Evolutionary conservation across 2,113 vertebrate genomes (phyloP).

Genomic region (Hemicordylus capensis): DNA sequence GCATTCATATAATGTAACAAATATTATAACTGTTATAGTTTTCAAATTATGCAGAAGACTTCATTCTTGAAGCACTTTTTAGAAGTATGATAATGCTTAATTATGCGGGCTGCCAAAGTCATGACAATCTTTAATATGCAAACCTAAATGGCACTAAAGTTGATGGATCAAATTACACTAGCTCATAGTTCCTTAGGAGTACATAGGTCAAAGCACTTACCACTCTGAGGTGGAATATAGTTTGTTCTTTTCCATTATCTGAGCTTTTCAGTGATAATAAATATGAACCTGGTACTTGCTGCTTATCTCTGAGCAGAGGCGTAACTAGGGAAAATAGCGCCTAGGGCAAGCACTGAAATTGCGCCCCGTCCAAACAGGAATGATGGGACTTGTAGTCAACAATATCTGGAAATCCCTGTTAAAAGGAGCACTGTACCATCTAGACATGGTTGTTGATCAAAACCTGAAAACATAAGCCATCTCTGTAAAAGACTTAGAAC

Average conservation of each 20-base stretch:
- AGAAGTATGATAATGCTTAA: constrained; percentile 15
- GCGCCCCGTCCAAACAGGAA: too few species aligned
- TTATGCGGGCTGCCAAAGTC: background rate
- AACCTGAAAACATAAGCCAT: too few species aligned
- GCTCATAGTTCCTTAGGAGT: constrained; percentile 8
- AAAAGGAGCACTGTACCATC: too few species aligned
- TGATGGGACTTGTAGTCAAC: too few species aligned
- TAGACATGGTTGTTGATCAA: too few species aligned
- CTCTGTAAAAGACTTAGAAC: too few species aligned
- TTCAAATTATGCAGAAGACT: background rate
- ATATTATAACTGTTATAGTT: background rate
- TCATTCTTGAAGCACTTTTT: background rate
- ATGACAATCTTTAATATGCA: background rate
- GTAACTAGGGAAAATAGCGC: too few species aligned
- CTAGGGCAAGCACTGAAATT: too few species aligned
- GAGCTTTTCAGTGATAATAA: background rate
- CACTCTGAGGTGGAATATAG: background rate
- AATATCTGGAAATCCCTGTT: too few species aligned
- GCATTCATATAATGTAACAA: background rate
- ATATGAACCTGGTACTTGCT: background rate
- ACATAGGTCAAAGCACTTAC: constrained; percentile 18
- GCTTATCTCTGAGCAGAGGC: too few species aligned
- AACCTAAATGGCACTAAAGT: background rate
- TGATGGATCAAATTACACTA: constrained; percentile 4
- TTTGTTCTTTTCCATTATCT: background rate